Percentiles rank a stretch among this genome's conserved stretches.
phyloP scores from a whole-genome alignment of 2,113 vertebrate genomes.

The Ahaetulla prasina region DNA sequence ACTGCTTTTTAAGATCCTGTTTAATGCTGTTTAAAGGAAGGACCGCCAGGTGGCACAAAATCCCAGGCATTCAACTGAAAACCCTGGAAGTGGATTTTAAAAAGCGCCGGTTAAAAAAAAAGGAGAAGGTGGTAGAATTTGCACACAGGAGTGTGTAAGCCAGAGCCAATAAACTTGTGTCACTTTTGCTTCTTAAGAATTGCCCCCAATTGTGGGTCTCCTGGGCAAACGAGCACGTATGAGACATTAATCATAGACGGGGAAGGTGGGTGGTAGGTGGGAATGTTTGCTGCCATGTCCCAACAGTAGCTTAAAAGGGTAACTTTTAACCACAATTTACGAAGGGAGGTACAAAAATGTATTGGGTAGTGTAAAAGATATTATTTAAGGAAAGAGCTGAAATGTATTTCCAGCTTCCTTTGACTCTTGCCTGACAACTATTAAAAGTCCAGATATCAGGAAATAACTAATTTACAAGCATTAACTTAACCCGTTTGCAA shows the following conservation, averaged over 20 bases:
- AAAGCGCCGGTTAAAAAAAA: neutral
- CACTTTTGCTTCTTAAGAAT: neutral
- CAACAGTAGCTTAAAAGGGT: neutral
- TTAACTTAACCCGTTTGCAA: neutral
- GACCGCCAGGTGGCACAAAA: conserved; percentile 64
- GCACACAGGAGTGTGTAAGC: neutral
- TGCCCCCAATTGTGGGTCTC: neutral
- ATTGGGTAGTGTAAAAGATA: neutral
- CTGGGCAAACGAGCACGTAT: neutral
- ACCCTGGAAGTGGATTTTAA: neutral
- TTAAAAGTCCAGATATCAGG: neutral
- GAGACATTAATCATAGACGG: neutral
- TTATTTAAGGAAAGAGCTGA: neutral
- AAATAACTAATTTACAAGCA: neutral
- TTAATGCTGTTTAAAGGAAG: conserved; percentile 18
- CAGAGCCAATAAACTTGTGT: neutral
- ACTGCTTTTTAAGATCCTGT: fast-evolving
- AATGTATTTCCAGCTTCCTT: neutral
- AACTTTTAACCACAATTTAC: neutral
- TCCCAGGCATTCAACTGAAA: conserved; percentile 6
- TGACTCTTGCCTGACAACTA: neutral
- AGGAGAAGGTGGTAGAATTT: neutral
- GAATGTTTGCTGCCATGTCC: neutral
- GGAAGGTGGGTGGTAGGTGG: neutral
- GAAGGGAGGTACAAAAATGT: neutral